phyloP scores from a whole-genome alignment of 2,888 invertebrate genomes.

The Dromius quadrimaculatus region DNA sequence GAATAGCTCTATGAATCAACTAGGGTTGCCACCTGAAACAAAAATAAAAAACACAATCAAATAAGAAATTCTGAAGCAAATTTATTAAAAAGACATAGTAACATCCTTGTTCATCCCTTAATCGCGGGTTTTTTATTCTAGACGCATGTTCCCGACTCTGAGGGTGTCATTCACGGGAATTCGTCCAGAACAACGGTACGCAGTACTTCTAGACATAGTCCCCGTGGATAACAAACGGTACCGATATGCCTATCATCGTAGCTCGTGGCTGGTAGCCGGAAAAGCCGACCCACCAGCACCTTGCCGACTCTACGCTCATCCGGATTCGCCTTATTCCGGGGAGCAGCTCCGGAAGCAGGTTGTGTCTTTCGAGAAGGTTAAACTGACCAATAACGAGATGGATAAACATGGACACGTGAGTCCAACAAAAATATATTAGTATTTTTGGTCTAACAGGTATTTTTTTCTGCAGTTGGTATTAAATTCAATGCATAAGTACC shows the following conservation, averaged over 20 bases:
- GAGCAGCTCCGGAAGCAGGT: constrained; percentile 97
- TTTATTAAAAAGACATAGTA: too few species aligned
- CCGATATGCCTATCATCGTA: constrained; percentile 98
- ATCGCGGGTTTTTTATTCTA: too few species aligned
- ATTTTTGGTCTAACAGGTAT: not conserved
- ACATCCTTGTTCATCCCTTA: too few species aligned
- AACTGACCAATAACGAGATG: constrained; percentile 98
- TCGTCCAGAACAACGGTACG: constrained; percentile 86
- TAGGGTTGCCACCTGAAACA: too few species aligned
- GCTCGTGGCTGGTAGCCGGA: constrained; percentile 97
- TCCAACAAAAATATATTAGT: constrained; percentile 54
- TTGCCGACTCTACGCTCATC: constrained; percentile 93
- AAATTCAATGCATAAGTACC: constrained; percentile 89
- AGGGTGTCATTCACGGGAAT: constrained; percentile 92
- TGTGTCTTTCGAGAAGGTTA: constrained; percentile 98
- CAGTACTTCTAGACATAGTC: constrained; percentile 95
- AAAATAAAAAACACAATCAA: too few species aligned
- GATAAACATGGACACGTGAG: constrained; percentile 94
- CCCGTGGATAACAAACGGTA: constrained; percentile 97
- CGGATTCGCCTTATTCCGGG: constrained; percentile 95
- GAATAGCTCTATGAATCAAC: too few species aligned
- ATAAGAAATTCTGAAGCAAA: too few species aligned
- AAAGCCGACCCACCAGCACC: constrained; percentile 98
- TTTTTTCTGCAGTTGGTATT: constrained; percentile 76
- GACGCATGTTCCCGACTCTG: constrained; percentile 98